A percentile compares a stretch with the other conserved stretches of the same genome.
These are phyloP conservation scores for Agrenia bidenticulata DNA, from an alignment of 2,888 invertebrate genomes.

Conservation along the genomic window DNA sequence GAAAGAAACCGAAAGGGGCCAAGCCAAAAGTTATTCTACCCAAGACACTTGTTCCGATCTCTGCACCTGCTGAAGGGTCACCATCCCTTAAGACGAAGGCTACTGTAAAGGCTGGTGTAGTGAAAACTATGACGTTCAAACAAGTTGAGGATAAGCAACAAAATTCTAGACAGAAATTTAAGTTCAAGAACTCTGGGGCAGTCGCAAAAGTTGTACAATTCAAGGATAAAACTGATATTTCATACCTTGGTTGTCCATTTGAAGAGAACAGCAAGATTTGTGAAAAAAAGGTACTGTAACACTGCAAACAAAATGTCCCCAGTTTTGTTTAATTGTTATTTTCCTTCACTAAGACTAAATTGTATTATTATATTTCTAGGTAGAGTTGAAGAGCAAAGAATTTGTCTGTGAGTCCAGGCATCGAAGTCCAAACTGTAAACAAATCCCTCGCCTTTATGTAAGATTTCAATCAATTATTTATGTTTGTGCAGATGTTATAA, in stretches of 20 bases:
- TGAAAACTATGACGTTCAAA: slow-evolving; percentile 37
- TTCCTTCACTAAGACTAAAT: no score
- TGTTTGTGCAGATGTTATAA: no score
- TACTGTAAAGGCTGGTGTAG: slow-evolving; percentile 12
- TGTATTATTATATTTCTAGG: slow-evolving; percentile 25
- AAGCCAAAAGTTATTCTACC: slow-evolving; percentile 21
- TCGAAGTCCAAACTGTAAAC: slow-evolving; percentile 43
- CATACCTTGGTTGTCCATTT: slow-evolving; percentile 47
- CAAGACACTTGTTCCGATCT: slow-evolving; percentile 17
- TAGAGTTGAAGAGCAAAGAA: slow-evolving; percentile 48
- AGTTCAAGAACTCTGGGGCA: slow-evolving; percentile 41
- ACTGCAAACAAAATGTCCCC: background rate
- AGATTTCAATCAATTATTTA: no score
- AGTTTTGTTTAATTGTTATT: background rate
- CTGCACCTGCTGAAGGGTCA: slow-evolving; percentile 17
- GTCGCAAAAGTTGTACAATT: slow-evolving; percentile 40
- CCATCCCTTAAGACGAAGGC: slow-evolving; percentile 20
- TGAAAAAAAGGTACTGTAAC: slow-evolving; percentile 41
- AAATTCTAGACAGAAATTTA: slow-evolving; percentile 42
- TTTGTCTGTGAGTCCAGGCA: slow-evolving; percentile 49
- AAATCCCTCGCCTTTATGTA: slow-evolving; percentile 47
- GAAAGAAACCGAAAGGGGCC: slow-evolving; percentile 10
- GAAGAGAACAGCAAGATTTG: slow-evolving; percentile 42
- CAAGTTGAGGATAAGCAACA: slow-evolving; percentile 44
- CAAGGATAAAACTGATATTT: slow-evolving; percentile 49